phyloP scores from a whole-genome alignment of 2,797 vertebrate genomes.

The Neopelma chrysocephalum region DNA sequence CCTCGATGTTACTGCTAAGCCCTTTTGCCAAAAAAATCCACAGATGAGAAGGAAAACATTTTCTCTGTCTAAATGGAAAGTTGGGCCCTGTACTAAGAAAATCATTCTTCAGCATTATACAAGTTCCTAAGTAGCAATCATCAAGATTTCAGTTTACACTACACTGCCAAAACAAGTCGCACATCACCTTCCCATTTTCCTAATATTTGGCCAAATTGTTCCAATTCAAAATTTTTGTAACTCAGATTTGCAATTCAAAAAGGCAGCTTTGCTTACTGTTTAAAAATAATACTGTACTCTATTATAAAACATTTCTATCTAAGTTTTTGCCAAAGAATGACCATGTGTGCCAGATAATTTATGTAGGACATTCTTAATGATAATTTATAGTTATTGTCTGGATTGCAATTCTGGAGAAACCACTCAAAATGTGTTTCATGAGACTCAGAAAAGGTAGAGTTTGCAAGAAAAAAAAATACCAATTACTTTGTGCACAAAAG shows the following conservation, averaged over 20 bases:
- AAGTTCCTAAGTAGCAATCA: not conserved
- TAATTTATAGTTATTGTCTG: not conserved
- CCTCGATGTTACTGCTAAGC: not conserved
- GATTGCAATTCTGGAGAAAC: not conserved
- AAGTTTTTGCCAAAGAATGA: not conserved
- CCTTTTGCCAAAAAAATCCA: not conserved
- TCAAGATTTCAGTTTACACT: not conserved
- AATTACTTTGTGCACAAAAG: not conserved
- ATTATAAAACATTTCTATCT: not conserved
- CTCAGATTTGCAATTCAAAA: not conserved
- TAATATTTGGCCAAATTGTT: not conserved
- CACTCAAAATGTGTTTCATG: not conserved
- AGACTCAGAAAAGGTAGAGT: not conserved
- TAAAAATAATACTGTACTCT: not conserved
- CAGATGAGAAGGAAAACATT: not conserved
- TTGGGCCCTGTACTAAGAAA: not conserved
- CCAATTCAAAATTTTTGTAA: not conserved
- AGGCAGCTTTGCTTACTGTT: not conserved
- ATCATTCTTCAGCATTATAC: not conserved
- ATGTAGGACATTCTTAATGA: not conserved
- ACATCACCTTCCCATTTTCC: not conserved
- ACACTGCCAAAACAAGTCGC: not conserved
- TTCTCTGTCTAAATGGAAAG: not conserved
- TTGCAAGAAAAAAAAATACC: not conserved
- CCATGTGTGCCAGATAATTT: not conserved